Conservation (phyloP, 2,797 vertebrate species). For the Thunnus albacares region DNA sequence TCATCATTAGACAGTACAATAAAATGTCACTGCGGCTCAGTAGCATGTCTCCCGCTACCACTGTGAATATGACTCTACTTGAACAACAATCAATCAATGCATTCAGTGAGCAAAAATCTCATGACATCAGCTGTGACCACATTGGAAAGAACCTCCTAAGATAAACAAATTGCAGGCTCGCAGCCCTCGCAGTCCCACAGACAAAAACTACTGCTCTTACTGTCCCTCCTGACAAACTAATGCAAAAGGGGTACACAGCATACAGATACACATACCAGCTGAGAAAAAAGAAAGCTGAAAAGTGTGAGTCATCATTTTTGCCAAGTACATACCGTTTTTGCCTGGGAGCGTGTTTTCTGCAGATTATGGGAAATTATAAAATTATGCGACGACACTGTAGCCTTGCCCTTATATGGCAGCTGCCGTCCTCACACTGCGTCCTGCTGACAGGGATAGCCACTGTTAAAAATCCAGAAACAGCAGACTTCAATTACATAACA, state of each 20-base stretch:
- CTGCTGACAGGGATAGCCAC: slow-evolving; percentile 42
- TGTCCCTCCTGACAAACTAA: neutral
- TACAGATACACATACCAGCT: slow-evolving; percentile 2
- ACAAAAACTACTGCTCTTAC: slow-evolving; percentile 2
- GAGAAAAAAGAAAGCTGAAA: slow-evolving; percentile 20
- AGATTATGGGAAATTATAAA: slow-evolving; percentile 48
- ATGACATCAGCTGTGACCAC: slow-evolving; percentile 52
- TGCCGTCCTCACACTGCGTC: slow-evolving; percentile 45
- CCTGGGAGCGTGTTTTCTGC: slow-evolving; percentile 23
- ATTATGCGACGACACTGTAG: slow-evolving; percentile 44
- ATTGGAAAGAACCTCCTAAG: slow-evolving; percentile 39
- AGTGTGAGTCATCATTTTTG: slow-evolving; percentile 33
- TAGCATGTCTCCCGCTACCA: slow-evolving; percentile 23
- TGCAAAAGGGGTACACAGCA: slow-evolving; percentile 40
- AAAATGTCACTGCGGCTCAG: slow-evolving; percentile 19
- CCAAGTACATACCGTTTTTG: slow-evolving; percentile 73
- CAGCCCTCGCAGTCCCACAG: slow-evolving; percentile 20
- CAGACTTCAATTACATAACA: slow-evolving; percentile 73
- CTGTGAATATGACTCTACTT: slow-evolving; percentile 17
- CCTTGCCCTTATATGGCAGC: slow-evolving; percentile 76
- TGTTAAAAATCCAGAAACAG: slow-evolving; percentile 41
- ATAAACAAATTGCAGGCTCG: slow-evolving; percentile 51
- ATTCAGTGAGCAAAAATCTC: slow-evolving; percentile 24
- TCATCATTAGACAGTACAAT: slow-evolving; percentile 44
- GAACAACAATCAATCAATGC: slow-evolving; percentile 28